Conservation (phyloP, 2,888 invertebrate species). For the Acleris emargana region DNA sequence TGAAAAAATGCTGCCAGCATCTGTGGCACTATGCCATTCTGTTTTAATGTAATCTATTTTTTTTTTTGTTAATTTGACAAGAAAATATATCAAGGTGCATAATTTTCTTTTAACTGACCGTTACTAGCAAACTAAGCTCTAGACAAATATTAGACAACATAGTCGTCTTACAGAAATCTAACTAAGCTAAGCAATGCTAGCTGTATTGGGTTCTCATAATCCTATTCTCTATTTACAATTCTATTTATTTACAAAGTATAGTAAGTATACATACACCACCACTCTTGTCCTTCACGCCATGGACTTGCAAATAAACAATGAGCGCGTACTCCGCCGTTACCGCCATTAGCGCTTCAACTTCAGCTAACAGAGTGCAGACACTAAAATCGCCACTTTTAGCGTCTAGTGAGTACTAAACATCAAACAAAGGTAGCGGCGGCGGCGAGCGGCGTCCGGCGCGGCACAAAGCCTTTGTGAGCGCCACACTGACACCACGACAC, state of each 20-base stretch:
- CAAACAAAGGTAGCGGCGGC: conserved; percentile 75
- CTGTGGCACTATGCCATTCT: too few species aligned
- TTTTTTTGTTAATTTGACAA: too few species aligned
- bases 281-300: background rate
- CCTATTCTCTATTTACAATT: background rate
- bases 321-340: conserved; percentile 27
- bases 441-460: conserved; percentile 77
- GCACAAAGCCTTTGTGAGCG: conserved; percentile 80
- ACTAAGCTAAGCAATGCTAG: too few species aligned
- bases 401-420: conserved; percentile 72
- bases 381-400: conserved; percentile 77
- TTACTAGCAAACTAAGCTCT: too few species aligned
- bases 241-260: too few species aligned
- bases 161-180: too few species aligned
- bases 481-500: conserved; percentile 70
- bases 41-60: too few species aligned
- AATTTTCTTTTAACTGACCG: too few species aligned
- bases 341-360: conserved; percentile 52
- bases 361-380: conserved; percentile 58
- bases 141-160: too few species aligned
- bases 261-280: background rate
- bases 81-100: too few species aligned
- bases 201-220: background rate
- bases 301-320: conserved; percentile 25
- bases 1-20: too few species aligned